Evolutionary conservation across 53 echinoderm and acorn worm species (phyloP).

Genomic region (Hippasteria phrygiana): DNA sequence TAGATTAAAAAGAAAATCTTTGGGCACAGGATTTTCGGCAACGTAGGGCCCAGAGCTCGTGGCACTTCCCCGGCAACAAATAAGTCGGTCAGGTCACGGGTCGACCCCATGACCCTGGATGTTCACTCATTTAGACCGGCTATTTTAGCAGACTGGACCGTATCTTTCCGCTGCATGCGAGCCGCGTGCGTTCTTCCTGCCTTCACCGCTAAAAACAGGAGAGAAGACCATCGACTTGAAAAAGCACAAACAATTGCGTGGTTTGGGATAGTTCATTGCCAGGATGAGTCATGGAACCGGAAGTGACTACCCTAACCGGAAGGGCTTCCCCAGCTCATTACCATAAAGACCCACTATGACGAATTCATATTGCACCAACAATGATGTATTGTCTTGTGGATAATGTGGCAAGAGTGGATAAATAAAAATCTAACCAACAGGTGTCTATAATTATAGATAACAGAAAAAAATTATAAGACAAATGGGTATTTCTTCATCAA

Average conservation of each 20-base stretch:
- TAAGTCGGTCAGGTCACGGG: no score
- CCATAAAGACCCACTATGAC: background rate
- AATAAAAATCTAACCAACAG: no score
- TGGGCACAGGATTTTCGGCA: no score
- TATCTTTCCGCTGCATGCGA: constrained; percentile 45
- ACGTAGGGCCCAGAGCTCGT: no score
- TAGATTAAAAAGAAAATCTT: no score
- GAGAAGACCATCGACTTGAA: background rate
- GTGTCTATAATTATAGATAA: no score
- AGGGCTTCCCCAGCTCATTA: constrained; percentile 58
- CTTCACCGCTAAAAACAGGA: background rate
- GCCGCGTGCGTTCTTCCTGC: constrained; percentile 44
- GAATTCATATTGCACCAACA: background rate
- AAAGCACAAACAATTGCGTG: background rate
- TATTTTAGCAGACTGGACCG: constrained; percentile 34
- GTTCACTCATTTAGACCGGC: background rate
- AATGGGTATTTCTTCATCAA: no score
- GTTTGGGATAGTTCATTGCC: constrained; percentile 6
- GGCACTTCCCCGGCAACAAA: background rate
- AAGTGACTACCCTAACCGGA: constrained; percentile 53
- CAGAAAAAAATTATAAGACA: no score
- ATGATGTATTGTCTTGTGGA: background rate
- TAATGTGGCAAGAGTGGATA: background rate
- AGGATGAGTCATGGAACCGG: constrained; percentile 52
- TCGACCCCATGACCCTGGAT: background rate